These are phyloP conservation scores for Altica lythri DNA, from an alignment of 2,888 invertebrate species.

Conservation along the genomic window DNA sequence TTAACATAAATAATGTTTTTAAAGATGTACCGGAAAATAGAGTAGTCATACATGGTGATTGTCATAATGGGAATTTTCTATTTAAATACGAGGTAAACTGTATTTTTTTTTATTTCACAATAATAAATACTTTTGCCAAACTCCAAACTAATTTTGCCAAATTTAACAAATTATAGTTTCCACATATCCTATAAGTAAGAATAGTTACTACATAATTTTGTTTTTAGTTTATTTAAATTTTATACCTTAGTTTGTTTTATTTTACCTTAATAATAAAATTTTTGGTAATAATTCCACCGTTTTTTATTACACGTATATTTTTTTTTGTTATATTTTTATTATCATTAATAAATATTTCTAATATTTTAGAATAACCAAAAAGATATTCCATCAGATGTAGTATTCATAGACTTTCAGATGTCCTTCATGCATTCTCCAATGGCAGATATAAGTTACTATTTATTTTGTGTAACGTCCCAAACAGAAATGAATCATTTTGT, in stretches of 20 bases:
- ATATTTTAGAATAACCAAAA: conserved; percentile 28
- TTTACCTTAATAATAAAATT: too few relatives aligned
- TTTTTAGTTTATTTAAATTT: too few relatives aligned
- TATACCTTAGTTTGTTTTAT: too few relatives aligned
- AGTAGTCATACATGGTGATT: conserved; percentile 31
- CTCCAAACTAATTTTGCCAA: too few relatives aligned
- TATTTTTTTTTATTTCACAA: not conserved
- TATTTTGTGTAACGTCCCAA: conserved; percentile 44
- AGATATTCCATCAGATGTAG: conserved; percentile 31
- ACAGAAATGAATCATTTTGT: conserved; percentile 42
- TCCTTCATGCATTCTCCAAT: conserved; percentile 39
- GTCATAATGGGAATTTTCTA: conserved; percentile 32
- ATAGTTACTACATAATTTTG: too few relatives aligned
- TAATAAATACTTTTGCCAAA: too few relatives aligned
- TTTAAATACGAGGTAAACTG: conserved; percentile 31
- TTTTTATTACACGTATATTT: not conserved
- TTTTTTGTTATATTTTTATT: not conserved
- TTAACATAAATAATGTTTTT: conserved; percentile 3
- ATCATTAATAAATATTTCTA: not conserved
- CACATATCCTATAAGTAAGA: too few relatives aligned
- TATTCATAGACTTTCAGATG: conserved; percentile 45
- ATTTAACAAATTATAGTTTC: too few relatives aligned
- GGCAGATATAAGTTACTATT: conserved; percentile 46
- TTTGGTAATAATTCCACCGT: not conserved
- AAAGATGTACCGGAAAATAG: conserved; percentile 10